phyloP scores from a whole-genome alignment of 1,140 invertebrate species.

The Hylaeus volcanicus region DNA sequence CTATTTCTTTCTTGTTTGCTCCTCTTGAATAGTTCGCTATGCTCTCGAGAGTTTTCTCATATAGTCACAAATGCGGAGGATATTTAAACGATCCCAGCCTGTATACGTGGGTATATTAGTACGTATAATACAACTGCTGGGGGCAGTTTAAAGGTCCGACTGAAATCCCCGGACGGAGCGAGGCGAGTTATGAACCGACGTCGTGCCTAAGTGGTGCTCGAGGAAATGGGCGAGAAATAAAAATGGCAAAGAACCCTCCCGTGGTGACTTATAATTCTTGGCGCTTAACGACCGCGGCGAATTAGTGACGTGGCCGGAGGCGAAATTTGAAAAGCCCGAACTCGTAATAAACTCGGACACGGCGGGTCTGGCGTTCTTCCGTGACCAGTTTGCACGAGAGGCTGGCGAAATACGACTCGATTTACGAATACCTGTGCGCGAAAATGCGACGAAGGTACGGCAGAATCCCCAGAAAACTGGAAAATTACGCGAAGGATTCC shows the following conservation, averaged over 20 bases:
- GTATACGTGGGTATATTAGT: too few species aligned
- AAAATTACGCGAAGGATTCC: too few species aligned
- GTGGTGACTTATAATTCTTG: conserved; percentile 23
- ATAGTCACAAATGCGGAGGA: too few species aligned
- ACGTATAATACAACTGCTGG: too few species aligned
- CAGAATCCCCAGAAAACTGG: too few species aligned
- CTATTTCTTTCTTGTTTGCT: too few species aligned
- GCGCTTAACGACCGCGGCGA: neutral
- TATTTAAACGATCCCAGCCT: too few species aligned
- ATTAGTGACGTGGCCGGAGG: neutral
- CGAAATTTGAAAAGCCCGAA: conserved; percentile 24
- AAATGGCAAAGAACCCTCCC: neutral
- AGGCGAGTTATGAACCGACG: conserved; percentile 22
- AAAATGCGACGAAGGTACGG: too few species aligned
- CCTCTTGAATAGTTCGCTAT: too few species aligned
- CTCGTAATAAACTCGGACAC: conserved; percentile 4
- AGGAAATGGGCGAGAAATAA: conserved; percentile 9
- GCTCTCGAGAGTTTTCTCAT: too few species aligned
- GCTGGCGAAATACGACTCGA: neutral
- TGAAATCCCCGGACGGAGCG: conserved; percentile 1
- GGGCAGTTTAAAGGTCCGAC: too few species aligned
- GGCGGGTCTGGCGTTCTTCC: neutral
- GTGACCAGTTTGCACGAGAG: neutral
- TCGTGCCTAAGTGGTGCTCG: conserved; percentile 5
- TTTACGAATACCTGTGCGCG: too few species aligned